Percentiles rank a stretch among this genome's conserved stretches.
phyloP scores from a whole-genome alignment of 2,888 invertebrate genomes.

The Watsonalla cultraria region DNA sequence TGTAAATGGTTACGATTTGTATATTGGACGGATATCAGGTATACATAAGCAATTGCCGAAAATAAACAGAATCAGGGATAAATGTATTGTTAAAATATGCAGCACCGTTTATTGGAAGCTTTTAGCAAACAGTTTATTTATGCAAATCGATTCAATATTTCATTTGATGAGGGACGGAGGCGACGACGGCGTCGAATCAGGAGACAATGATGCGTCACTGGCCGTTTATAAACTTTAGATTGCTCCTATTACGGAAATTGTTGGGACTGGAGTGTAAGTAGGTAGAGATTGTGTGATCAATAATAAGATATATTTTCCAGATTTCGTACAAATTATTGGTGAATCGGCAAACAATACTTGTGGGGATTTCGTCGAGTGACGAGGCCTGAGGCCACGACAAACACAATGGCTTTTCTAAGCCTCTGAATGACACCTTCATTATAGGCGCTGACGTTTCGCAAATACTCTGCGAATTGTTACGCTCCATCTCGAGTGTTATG shows the following conservation, averaged over 20 bases:
- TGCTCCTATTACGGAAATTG: constrained; percentile 23
- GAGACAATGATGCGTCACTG: constrained; percentile 36
- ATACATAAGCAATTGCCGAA: constrained; percentile 13
- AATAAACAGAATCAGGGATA: constrained; percentile 13
- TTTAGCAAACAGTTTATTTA: constrained; percentile 38
- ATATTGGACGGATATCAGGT: not conserved
- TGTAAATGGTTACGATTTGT: no score
- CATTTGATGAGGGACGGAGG: constrained; percentile 18
- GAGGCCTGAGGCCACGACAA: constrained; percentile 34
- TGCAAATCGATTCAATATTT: constrained; percentile 40
- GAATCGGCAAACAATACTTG: constrained; percentile 30
- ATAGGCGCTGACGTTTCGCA: constrained; percentile 54
- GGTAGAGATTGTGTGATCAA: constrained; percentile 32
- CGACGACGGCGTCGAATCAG: constrained; percentile 30
- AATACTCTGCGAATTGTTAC: constrained; percentile 56
- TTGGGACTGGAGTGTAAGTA: constrained; percentile 26
- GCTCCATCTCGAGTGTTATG: constrained; percentile 24
- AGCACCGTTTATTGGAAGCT: constrained; percentile 28
- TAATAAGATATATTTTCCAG: constrained; percentile 25
- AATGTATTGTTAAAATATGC: constrained; percentile 28
- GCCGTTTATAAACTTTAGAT: constrained; percentile 51
- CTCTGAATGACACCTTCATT: constrained; percentile 65
- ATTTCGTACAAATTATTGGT: constrained; percentile 22
- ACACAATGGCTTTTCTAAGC: constrained; percentile 53
- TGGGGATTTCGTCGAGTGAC: constrained; percentile 29